Evolutionary conservation across 2,888 invertebrate genomes (phyloP).

Genomic region (Platynereis dumerilii): DNA sequence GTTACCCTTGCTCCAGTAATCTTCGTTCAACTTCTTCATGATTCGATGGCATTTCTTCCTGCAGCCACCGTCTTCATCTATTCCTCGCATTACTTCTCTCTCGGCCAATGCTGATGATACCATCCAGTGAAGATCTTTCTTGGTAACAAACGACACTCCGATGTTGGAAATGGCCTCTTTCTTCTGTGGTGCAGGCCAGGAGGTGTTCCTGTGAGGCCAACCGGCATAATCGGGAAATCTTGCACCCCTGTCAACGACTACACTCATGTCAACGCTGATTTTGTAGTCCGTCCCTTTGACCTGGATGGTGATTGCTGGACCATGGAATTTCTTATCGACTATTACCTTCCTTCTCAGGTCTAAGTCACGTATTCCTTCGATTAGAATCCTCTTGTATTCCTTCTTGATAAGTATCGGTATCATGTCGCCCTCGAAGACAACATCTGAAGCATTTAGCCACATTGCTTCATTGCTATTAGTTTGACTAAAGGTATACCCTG

Average conservation of each 20-base stretch:
- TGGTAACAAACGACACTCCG: constrained; percentile 25
- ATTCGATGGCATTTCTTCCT: constrained; percentile 32
- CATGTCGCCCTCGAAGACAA: too few relatives aligned
- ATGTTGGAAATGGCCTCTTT: constrained; percentile 11
- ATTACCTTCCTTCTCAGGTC: neutral
- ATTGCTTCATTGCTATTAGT: too few relatives aligned
- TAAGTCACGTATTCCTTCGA: too few relatives aligned
- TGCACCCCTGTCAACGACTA: constrained; percentile 5
- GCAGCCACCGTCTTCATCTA: constrained; percentile 30
- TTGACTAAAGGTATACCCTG: too few relatives aligned
- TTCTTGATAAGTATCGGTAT: too few relatives aligned
- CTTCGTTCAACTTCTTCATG: constrained; percentile 29
- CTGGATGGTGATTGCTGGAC: constrained; percentile 6
- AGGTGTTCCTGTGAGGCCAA: constrained; percentile 15
- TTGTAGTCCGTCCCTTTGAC: neutral
- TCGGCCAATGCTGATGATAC: constrained; percentile 23
- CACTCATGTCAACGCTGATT: neutral
- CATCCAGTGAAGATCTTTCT: constrained; percentile 29
- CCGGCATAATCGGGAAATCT: constrained; percentile 8
- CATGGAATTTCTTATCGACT: constrained; percentile 7
- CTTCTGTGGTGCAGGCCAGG: constrained; percentile 27
- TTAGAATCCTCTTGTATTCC: too few relatives aligned
- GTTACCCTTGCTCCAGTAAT: constrained; percentile 4
- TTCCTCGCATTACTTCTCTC: constrained; percentile 21
- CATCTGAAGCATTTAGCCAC: too few relatives aligned